These are phyloP conservation scores for Synodontis membranacea DNA, from an alignment of 2,113 vertebrate species.

Conservation along the genomic window DNA sequence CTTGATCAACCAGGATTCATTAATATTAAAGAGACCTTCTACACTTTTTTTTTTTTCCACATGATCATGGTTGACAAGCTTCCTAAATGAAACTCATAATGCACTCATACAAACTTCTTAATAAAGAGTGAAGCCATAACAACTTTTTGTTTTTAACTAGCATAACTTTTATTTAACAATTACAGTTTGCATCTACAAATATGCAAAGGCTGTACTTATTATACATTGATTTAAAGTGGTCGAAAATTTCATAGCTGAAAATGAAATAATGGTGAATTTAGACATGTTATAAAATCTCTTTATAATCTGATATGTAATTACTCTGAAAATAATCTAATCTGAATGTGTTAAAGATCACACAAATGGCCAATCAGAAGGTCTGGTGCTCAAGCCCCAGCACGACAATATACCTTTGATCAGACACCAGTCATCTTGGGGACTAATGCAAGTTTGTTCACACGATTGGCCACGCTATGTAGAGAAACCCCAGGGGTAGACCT, in stretches of 20 bases:
- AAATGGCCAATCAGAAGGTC: too few relatives aligned
- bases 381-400: too few relatives aligned
- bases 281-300: neutral
- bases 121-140: too few relatives aligned
- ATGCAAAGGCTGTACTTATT: too few relatives aligned
- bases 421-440: slow-evolving; percentile 28
- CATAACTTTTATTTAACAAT: too few relatives aligned
- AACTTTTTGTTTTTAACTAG: too few relatives aligned
- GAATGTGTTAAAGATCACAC: too few relatives aligned
- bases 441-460: slow-evolving; percentile 8
- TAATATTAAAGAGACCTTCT: neutral
- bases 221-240: too few relatives aligned
- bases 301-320: too few relatives aligned
- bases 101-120: neutral
- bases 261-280: neutral
- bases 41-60: neutral
- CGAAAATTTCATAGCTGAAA: neutral
- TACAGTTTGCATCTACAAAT: too few relatives aligned
- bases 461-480: slow-evolving; percentile 25
- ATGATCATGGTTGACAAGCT: neutral
- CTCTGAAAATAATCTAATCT: too few relatives aligned
- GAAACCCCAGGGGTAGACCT: neutral
- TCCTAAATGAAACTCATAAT: neutral
- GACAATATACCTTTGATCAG: too few relatives aligned
- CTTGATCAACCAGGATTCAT: neutral